Evolutionary conservation across 1,140 invertebrate species (phyloP), one percentile per base, ranked within the genome.

Genomic region (Acyrthosiphon pisum): DNA sequence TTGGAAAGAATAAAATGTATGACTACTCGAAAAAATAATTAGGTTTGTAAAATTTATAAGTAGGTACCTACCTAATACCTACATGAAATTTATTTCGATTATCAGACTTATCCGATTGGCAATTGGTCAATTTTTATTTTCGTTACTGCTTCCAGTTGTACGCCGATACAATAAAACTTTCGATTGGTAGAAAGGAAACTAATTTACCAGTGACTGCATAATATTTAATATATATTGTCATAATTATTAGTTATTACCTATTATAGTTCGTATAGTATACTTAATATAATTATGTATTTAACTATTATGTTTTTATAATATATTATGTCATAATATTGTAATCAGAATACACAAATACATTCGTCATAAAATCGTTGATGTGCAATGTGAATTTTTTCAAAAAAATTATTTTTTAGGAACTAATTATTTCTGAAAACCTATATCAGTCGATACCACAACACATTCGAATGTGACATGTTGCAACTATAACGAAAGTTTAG

Each of bases 91-190:
- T 56, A 60, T 44, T 90, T 60, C 88, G 30, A 60, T 90, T 60
- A 60, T 90, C 26, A 60, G 44, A 56, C 23, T 60, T 60, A 90
- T 90, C 88, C 26, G 88, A 60, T 90, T 90, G 88, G 88, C 88
- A 41, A 26, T 90, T 41, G 22, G 23, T 44, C 88, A 90, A 90
- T 60, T 90, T 60, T 60, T 26, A 53, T 60, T n/a, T 87, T 50
- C 30, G 18, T 87, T 6, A 30, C 46, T 37, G 30, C 46, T 90
- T 60, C 88, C 88, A 35, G 48, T 53, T 48, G 87, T 87, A 89
- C n/a, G 9, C 22, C 46, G 30, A 53, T 37, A n/a, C 23, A 41
- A 44, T 53, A 44, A 23, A 56, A 90, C 88, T 90, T 90, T 90
- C 88, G 53, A 60, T 37, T 60, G 53, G 37, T 22, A 0, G 2